phyloP scores from a whole-genome alignment of 92 coral and sea anemone species.

The Phenganax marumi region DNA sequence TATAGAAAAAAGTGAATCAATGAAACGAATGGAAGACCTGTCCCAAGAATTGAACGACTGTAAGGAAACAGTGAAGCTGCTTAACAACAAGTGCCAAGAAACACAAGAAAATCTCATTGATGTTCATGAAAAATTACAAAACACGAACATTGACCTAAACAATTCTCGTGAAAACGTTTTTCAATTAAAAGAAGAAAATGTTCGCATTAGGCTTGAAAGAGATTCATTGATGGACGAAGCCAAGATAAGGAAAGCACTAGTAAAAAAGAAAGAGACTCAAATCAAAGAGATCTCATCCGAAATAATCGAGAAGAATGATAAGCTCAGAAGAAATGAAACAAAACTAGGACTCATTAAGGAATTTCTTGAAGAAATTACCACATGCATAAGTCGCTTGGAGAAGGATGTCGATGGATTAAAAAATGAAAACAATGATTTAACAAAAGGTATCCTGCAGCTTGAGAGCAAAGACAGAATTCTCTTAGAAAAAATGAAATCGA shows the following conservation, averaged over 20 bases:
- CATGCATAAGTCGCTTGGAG: constrained; percentile 15
- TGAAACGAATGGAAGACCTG: neutral
- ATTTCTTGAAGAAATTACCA: constrained; percentile 1
- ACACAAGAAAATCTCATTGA: neutral
- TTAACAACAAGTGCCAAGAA: constrained; percentile 3
- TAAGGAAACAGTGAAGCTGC: neutral
- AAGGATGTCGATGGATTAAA: neutral
- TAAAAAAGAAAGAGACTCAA: neutral
- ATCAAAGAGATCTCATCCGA: neutral
- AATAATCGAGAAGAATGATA: constrained; percentile 6
- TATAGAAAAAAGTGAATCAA: neutral
- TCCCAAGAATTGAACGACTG: constrained; percentile 13
- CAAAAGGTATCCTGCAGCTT: neutral
- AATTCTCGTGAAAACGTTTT: neutral
- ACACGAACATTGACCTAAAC: neutral
- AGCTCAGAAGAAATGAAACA: constrained; percentile 10
- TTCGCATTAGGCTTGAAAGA: constrained; percentile 5
- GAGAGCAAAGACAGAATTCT: constrained; percentile 1
- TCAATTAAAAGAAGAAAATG: constrained; percentile 4
- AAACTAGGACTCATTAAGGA: constrained; percentile 11
- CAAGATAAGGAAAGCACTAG: neutral
- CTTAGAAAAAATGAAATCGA: neutral
- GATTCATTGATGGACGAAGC: neutral
- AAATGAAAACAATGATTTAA: neutral
- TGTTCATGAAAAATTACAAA: neutral